Evolutionary conservation across 2,113 vertebrate species (phyloP).

Genomic region (Muntiacus muntjak): DNA sequence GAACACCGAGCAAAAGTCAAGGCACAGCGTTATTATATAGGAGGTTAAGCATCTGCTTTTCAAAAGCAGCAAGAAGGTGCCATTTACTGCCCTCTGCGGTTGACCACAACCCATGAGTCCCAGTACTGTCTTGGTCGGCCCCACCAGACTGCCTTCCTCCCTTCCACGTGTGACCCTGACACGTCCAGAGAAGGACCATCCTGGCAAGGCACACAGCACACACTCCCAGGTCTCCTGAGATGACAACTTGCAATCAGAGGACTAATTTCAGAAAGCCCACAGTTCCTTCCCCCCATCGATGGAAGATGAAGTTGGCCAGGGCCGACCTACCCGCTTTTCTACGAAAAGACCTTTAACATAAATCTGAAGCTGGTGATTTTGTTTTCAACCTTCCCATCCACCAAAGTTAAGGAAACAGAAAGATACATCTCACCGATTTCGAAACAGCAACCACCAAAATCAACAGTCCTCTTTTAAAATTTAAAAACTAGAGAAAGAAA

Average conservation of each 20-base stretch:
- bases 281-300: not conserved
- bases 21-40: not conserved
- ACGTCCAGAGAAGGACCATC: not conserved
- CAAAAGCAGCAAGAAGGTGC: constrained; percentile 9
- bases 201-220: not conserved
- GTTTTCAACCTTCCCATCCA: not conserved
- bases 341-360: not conserved
- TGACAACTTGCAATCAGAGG: not conserved
- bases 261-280: not conserved
- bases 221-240: not conserved
- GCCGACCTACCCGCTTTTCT: not conserved
- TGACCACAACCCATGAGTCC: not conserved
- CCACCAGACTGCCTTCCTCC: not conserved
- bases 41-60: not conserved
- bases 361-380: not conserved
- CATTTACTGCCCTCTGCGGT: not conserved
- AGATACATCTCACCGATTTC: not conserved
- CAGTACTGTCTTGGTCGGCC: not conserved
- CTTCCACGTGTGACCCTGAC: not conserved
- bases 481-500: constrained; percentile 40
- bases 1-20: not conserved
- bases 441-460: constrained; percentile 16
- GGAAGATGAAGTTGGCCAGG: not conserved
- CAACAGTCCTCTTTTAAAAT: constrained; percentile 32
- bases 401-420: not conserved